phyloP scores from a whole-genome alignment of 2,888 invertebrate species.

The Campopleginae sp. region DNA sequence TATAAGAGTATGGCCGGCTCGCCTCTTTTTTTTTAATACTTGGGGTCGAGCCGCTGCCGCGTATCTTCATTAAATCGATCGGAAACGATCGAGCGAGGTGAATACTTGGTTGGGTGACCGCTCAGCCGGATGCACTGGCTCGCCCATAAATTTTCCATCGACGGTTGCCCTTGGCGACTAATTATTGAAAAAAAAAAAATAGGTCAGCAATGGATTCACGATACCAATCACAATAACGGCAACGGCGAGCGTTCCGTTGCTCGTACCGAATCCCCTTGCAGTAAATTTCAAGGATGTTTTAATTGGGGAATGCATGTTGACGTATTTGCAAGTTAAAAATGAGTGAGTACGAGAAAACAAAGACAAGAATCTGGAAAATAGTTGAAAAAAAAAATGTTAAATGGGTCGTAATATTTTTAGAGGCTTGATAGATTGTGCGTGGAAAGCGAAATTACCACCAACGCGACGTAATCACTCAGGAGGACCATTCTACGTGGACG shows the following conservation, averaged over 20 bases:
- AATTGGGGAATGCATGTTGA: slow-evolving; percentile 87
- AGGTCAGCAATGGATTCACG: slow-evolving; percentile 87
- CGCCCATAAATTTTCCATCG: no score
- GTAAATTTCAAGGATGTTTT: slow-evolving; percentile 87
- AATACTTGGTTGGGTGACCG: no score
- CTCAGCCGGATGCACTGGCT: no score
- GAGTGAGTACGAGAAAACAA: slow-evolving; percentile 81
- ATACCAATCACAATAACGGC: slow-evolving; percentile 87
- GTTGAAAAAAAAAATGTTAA: background rate
- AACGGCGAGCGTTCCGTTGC: slow-evolving; percentile 86
- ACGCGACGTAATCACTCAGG: slow-evolving; percentile 64
- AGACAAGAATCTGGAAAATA: background rate
- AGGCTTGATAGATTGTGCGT: slow-evolving; percentile 86
- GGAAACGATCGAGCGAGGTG: no score
- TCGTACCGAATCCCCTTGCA: slow-evolving; percentile 83
- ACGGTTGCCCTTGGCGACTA: no score
- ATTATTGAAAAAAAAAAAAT: background rate
- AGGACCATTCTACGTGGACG: slow-evolving; percentile 74
- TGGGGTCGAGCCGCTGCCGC: no score
- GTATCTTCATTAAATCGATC: no score
- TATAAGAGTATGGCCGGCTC: no score
- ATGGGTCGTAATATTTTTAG: slow-evolving; percentile 79
- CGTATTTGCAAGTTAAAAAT: slow-evolving; percentile 86
- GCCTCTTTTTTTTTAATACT: no score
- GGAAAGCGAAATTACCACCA: slow-evolving; percentile 83